A percentile compares a stretch with the other conserved stretches of the same genome.
phyloP scores from a whole-genome alignment of 2,888 invertebrate species.

The Antheraea yamamai region DNA sequence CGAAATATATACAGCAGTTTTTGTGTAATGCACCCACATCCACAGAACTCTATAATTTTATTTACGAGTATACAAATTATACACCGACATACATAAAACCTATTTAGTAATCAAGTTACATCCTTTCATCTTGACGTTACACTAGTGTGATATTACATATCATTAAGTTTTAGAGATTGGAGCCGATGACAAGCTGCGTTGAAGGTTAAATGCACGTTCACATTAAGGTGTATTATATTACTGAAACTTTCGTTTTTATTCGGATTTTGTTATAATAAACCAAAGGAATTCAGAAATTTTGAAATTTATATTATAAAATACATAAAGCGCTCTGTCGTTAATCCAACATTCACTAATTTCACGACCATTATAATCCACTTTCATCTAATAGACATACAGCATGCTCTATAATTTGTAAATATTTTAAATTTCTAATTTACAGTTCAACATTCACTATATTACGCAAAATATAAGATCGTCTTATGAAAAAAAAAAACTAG shows the following conservation, averaged over 20 bases:
- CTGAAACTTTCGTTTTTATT: neutral
- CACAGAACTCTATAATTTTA: too few species aligned
- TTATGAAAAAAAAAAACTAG: too few species aligned
- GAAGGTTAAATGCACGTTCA: conserved; percentile 10
- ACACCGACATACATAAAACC: neutral
- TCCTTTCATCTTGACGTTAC: conserved; percentile 4
- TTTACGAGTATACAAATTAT: too few species aligned
- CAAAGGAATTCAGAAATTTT: neutral
- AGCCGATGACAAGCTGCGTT: neutral
- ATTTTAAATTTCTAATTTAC: neutral
- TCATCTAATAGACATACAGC: neutral
- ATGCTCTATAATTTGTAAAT: neutral
- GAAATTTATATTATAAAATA: neutral
- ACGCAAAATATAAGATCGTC: neutral
- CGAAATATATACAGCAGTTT: too few species aligned
- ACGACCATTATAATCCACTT: neutral
- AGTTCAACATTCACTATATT: neutral
- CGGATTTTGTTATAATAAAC: neutral
- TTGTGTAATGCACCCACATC: too few species aligned
- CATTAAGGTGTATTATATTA: neutral
- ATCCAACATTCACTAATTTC: neutral
- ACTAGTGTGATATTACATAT: conserved; percentile 13
- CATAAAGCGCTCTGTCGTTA: neutral
- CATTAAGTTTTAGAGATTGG: neutral
- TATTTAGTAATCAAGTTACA: conserved; percentile 9